phyloP scores from a whole-genome alignment of 2,888 invertebrate species.

The Slavum lentiscoides region DNA sequence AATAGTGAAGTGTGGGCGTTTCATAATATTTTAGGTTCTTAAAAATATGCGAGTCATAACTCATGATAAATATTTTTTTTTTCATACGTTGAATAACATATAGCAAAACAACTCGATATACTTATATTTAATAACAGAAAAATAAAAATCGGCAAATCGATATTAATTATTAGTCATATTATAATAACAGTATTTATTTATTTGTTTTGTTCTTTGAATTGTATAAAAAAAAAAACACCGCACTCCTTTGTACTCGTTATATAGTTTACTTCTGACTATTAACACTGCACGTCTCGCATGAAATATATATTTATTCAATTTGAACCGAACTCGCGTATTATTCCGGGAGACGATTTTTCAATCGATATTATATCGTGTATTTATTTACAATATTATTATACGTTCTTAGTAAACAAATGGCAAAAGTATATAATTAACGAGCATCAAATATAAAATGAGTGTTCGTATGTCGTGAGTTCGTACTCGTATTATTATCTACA shows the following conservation, averaged over 20 bases:
- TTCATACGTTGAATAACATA: too few relatives aligned
- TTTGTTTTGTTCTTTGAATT: not conserved
- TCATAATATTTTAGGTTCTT: not conserved
- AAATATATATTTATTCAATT: not conserved
- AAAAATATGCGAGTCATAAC: conserved; percentile 9
- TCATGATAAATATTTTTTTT: not conserved
- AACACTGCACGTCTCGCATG: too few relatives aligned
- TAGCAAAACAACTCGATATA: not conserved
- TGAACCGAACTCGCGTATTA: not conserved
- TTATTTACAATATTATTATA: not conserved
- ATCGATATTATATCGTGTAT: not conserved
- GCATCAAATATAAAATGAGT: not conserved
- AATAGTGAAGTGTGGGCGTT: not conserved
- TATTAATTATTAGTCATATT: not conserved
- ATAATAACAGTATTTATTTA: not conserved
- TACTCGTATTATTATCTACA: too few relatives aligned
- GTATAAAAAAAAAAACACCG: not conserved
- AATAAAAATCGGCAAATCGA: not conserved
- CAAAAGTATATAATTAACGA: not conserved
- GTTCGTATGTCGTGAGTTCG: too few relatives aligned
- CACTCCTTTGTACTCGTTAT: not conserved
- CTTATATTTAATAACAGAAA: not conserved
- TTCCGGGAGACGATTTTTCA: not conserved
- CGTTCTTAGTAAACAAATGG: not conserved
- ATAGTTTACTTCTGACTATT: too few relatives aligned